phyloP scores from a whole-genome alignment of 2,113 vertebrate genomes.

The Laticauda laticaudata region DNA sequence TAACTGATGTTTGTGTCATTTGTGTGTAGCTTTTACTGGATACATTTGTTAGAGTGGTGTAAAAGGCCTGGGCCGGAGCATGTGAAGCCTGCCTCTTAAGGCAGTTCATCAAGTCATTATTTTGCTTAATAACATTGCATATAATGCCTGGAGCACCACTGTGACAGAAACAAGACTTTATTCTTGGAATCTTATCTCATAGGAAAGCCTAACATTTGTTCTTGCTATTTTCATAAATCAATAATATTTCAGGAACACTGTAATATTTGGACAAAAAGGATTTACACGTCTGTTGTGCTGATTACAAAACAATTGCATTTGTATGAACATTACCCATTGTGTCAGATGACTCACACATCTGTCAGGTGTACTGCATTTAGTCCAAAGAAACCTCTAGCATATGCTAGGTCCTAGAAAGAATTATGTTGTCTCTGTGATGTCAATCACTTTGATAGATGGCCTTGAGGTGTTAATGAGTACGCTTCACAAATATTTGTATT shows the following conservation, averaged over 20 bases:
- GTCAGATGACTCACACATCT: conserved; percentile 71
- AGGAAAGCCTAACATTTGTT: conserved; percentile 47
- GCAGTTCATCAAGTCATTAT: conserved; percentile 58
- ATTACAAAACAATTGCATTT: conserved; percentile 53
- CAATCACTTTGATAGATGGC: conserved; percentile 69
- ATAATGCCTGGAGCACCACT: conserved; percentile 54
- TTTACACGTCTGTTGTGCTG: conserved; percentile 51
- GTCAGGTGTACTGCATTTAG: conserved; percentile 70
- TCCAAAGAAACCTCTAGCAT: conserved; percentile 65
- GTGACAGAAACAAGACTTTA: conserved; percentile 45
- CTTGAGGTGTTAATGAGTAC: conserved; percentile 70
- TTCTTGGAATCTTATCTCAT: conserved; percentile 44
- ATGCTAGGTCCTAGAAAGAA: conserved; percentile 61
- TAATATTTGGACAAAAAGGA: conserved; percentile 50
- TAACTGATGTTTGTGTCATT: conserved; percentile 38
- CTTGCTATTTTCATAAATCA: conserved; percentile 56
- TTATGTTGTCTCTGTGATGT: conserved; percentile 67
- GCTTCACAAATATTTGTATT: conserved; percentile 69
- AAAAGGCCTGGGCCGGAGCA: conserved; percentile 46
- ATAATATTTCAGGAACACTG: not conserved
- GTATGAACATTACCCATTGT: conserved; percentile 63
- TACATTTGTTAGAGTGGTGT: conserved; percentile 45
- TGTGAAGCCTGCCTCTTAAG: conserved; percentile 42
- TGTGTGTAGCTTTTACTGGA: conserved; percentile 54
- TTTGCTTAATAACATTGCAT: conserved; percentile 63